Base-by-base conservation (phyloP, 2,797 vertebrate species). In the Eutrigla gurnardus region DNA sequence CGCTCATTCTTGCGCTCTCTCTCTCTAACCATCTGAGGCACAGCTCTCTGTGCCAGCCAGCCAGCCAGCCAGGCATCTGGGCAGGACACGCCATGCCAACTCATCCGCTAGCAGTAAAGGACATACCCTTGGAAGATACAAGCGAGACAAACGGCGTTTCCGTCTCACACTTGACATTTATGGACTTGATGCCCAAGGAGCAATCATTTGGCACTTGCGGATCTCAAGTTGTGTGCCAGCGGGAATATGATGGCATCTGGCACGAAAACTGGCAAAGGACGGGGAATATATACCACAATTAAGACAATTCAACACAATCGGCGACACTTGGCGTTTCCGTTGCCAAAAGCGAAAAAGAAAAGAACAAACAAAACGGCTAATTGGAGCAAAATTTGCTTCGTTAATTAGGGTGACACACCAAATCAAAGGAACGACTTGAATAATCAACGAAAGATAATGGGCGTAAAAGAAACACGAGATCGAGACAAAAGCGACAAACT, bases 161-260 rank as follows among this genome's bases (percentile, higher is more conserved):
- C 63, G 65, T 73, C 60, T 65, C 70, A 61, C 73, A 74, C 77
- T 80, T 87, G 82, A 74, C 75, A 67, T 80, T 85, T 70, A 79
- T 33, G 74, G 89, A 89, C 79, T 80, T 67, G 81, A 91, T 77
- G 78, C 80, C 86, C 78, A 81, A 82, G 86, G 81, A 89, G 70
- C 77, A 80, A 82, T 74, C 49, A 83, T 71, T 68, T 72, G 70
- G 73, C 70, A 78, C 80, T 76, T 78, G 70, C 45, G 36, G 65
- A 75, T 87, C 70, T 84, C 70, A 79, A 85, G 84, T 73, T 58
- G 73, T 76, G 67, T 96, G 95, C 96, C 95, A 96, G 90, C 91
- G 89, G 94, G 92, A 93, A 92, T 82, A 78, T 71, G 91, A 94
- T 92, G 96, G 95, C 96, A 97, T 96, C 94, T 96, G 95, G 93